Evolutionary conservation across 1,140 invertebrate species (phyloP).

Genomic region (Phenacoccus solenopsis): DNA sequence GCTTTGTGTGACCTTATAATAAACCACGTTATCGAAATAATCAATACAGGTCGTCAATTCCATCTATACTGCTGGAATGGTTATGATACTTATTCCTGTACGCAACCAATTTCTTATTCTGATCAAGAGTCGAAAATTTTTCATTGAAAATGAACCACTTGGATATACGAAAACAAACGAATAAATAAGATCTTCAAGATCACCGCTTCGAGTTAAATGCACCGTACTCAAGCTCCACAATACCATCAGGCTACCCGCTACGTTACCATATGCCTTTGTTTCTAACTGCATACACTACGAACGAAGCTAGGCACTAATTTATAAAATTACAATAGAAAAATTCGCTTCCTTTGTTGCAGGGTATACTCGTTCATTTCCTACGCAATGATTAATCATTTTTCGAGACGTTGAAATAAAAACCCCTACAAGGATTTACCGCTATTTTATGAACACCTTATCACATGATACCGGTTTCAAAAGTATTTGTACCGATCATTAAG

Average conservation of each 20-base stretch:
- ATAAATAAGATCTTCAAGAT: no score
- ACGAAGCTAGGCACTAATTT: no score
- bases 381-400: not conserved
- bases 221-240: no score
- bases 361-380: not conserved
- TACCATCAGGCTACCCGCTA: not conserved
- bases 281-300: no score
- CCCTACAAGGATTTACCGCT: not conserved
- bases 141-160: no score
- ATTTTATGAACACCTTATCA: constrained; percentile 2
- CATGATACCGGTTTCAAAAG: not conserved
- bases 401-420: not conserved
- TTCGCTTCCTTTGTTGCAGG: not conserved
- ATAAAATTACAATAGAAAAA: not conserved
- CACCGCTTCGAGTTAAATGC: no score
- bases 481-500: not conserved
- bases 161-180: no score
- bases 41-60: not conserved
- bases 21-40: not conserved
- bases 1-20: not conserved
- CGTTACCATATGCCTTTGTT: no score
- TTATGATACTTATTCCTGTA: no score
- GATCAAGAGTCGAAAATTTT: no score
- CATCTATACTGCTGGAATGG: no score
- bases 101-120: no score